Percentiles rank a stretch among this genome's conserved stretches.
Conservation (phyloP, 2,113 vertebrate genomes). For the Upupa epops region DNA sequence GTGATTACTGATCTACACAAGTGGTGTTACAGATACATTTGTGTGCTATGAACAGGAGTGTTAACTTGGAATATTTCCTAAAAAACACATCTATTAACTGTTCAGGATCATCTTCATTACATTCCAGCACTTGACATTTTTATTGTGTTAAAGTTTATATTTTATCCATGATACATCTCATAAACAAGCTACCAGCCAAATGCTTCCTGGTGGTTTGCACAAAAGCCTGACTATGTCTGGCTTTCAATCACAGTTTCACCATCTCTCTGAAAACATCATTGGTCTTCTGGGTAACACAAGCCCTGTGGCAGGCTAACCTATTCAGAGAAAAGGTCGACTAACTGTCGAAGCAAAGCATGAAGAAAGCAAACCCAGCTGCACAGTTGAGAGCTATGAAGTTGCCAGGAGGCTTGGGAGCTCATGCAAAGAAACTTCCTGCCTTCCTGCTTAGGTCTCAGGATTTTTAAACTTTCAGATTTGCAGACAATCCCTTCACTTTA, state of each 20-base stretch:
- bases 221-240: background rate
- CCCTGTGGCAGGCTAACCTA: constrained; percentile 44
- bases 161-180: background rate
- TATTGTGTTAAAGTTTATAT: background rate
- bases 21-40: background rate
- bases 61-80: background rate
- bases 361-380: background rate
- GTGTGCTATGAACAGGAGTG: background rate
- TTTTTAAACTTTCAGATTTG: background rate
- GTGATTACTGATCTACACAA: background rate
- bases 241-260: background rate
- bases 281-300: constrained; percentile 34
- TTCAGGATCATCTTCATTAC: background rate
- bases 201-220: constrained; percentile 6
- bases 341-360: background rate
- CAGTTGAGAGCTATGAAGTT: constrained; percentile 3
- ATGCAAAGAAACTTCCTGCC: background rate
- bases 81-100: background rate
- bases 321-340: constrained; percentile 27
- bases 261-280: constrained; percentile 16
- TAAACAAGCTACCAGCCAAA: constrained; percentile 28
- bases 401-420: constrained; percentile 14
- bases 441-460: background rate
- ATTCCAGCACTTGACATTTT: background rate
- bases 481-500: background rate